Conservation (phyloP, 2,888 invertebrate species). For the Drosophila limbata region DNA sequence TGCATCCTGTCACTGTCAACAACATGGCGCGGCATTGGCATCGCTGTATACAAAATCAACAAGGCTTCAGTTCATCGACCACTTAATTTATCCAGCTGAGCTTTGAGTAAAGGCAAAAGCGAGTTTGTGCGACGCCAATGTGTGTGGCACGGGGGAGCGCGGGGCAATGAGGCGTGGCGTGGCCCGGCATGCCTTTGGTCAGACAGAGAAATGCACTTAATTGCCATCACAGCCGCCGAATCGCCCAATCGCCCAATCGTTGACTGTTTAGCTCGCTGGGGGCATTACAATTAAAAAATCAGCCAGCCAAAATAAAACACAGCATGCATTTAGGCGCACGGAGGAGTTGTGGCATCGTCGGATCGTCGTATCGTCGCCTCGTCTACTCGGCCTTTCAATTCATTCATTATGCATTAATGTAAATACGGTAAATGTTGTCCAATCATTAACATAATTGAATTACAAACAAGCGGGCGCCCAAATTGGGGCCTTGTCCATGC, state of each 20-base stretch:
- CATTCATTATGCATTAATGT: slow-evolving; percentile 85
- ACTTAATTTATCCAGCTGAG: slow-evolving; percentile 83
- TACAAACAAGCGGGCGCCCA: slow-evolving; percentile 80
- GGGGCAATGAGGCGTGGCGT: slow-evolving; percentile 28
- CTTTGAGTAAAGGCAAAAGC: slow-evolving; percentile 78
- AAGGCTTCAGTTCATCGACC: slow-evolving; percentile 84
- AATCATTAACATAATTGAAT: slow-evolving; percentile 85
- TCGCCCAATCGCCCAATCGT: slow-evolving; percentile 26
- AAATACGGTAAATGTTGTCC: slow-evolving; percentile 85
- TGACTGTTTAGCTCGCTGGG: slow-evolving; percentile 45
- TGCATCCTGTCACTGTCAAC: slow-evolving; percentile 73
- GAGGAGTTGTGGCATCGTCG: background rate
- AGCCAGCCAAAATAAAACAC: slow-evolving; percentile 64
- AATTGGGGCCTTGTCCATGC: slow-evolving; percentile 61
- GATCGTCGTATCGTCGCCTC: background rate
- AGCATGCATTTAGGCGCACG: slow-evolving; percentile 62
- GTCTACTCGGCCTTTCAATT: slow-evolving; percentile 50
- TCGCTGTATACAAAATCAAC: slow-evolving; percentile 79
- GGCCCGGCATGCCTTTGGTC: slow-evolving; percentile 73
- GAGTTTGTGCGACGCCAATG: slow-evolving; percentile 24
- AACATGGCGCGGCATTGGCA: slow-evolving; percentile 57
- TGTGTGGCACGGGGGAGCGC: too few species aligned
- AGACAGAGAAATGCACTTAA: slow-evolving; percentile 82
- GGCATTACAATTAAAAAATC: slow-evolving; percentile 66
- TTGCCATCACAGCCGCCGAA: slow-evolving; percentile 58